Conservation (phyloP, 2,797 vertebrate genomes). For the Helicolenus hilgendorfi region DNA sequence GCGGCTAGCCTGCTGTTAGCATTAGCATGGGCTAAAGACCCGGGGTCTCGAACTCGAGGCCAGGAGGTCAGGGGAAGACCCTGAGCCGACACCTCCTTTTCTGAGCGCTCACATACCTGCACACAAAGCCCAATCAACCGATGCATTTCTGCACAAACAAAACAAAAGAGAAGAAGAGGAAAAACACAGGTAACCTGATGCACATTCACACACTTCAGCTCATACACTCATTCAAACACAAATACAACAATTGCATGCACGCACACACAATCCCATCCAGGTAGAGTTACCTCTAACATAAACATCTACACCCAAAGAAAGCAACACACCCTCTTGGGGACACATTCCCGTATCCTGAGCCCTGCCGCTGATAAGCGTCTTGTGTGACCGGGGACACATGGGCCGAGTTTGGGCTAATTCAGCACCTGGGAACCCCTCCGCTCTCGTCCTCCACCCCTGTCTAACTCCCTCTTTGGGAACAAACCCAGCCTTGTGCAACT, state of each 20-base stretch:
- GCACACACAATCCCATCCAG: conserved; percentile 76
- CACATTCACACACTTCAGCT: conserved; percentile 47
- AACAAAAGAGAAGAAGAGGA: conserved; percentile 1
- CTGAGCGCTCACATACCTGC: conserved; percentile 31
- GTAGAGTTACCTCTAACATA: conserved; percentile 81
- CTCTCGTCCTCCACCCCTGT: conserved; percentile 73
- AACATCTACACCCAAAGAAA: conserved; percentile 77
- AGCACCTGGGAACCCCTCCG: conserved; percentile 84
- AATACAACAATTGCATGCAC: conserved; percentile 59
- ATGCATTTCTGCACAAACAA: conserved; percentile 17
- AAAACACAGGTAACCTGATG: conserved; percentile 62
- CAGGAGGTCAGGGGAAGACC: conserved; percentile 57
- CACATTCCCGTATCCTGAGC: conserved; percentile 73
- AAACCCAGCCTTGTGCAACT: conserved; percentile 89
- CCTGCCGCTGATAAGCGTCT: conserved; percentile 70
- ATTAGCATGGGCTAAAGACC: conserved; percentile 70
- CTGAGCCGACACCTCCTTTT: conserved; percentile 46
- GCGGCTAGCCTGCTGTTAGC: conserved; percentile 45
- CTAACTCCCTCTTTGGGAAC: conserved; percentile 86
- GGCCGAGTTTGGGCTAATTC: conserved; percentile 78
- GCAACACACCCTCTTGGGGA: conserved; percentile 71
- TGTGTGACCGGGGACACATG: conserved; percentile 71
- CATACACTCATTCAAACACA: conserved; percentile 46
- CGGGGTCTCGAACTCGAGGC: conserved; percentile 40
- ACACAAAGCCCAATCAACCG: conserved; percentile 35